phyloP scores from a whole-genome alignment of 2,113 vertebrate species.

The Bagarius yarrelli region DNA sequence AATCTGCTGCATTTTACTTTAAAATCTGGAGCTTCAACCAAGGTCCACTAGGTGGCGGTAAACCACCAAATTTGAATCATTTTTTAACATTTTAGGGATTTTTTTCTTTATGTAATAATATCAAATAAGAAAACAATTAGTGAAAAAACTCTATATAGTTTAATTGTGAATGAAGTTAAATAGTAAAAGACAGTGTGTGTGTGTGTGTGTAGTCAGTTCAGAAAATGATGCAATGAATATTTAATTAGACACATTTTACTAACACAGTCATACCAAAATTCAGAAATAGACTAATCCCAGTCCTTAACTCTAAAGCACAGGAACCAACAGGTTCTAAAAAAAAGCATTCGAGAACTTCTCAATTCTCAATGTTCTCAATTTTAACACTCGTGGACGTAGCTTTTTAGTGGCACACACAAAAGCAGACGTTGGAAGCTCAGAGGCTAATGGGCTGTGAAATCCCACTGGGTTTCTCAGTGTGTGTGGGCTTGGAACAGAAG shows the following conservation, averaged over 20 bases:
- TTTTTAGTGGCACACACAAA: neutral
- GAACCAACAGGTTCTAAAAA: no score
- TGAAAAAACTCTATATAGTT: no score
- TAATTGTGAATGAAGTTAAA: no score
- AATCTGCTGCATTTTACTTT: no score
- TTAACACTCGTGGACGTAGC: neutral
- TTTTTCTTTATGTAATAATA: no score
- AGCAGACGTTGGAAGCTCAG: neutral
- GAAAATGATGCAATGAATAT: constrained; percentile 14
- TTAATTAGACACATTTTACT: neutral
- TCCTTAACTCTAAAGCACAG: constrained; percentile 1
- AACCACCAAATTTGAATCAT: no score
- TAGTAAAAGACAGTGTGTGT: neutral
- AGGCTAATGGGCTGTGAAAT: constrained; percentile 1
- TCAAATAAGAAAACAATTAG: no score
- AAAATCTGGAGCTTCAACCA: no score
- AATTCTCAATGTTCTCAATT: no score
- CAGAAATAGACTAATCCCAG: constrained; percentile 39
- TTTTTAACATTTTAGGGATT: no score
- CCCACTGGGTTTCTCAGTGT: neutral
- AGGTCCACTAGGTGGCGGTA: no score
- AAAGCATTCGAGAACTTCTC: no score
- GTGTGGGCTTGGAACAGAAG: neutral
- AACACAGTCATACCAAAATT: constrained; percentile 2
- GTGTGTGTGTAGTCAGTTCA: neutral